Percentiles rank a stretch among this genome's conserved stretches.
Evolutionary conservation across 2,888 invertebrate species (phyloP).

Genomic region (Drosophila nigritarsus): DNA sequence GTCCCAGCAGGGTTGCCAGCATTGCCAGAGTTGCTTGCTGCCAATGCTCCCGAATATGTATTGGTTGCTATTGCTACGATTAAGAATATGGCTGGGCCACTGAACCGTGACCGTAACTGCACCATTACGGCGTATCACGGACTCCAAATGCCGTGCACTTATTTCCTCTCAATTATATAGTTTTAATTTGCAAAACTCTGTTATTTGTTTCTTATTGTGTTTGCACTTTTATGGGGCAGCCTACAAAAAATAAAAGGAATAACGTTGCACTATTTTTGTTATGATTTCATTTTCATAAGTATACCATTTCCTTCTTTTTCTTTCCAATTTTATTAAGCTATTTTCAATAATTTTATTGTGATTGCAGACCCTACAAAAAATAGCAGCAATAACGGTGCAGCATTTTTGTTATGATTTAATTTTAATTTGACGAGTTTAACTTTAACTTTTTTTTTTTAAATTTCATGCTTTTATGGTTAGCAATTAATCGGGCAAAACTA

Average conservation of each 20-base stretch:
- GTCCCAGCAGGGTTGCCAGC: constrained; percentile 68
- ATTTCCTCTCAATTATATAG: neutral
- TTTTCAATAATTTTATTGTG: neutral
- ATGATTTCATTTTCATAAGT: neutral
- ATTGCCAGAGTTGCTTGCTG: constrained; percentile 52
- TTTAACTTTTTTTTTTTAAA: neutral
- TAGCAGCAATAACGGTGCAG: neutral
- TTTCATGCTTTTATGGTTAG: neutral
- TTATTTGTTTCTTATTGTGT: neutral
- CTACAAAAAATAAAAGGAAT: constrained; percentile 1
- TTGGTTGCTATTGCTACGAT: constrained; percentile 23
- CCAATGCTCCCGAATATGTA: constrained; percentile 40
- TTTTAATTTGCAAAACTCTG: neutral
- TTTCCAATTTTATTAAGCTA: neutral
- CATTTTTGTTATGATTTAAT: neutral
- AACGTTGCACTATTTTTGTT: neutral
- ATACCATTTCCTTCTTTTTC: neutral
- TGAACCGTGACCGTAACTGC: constrained; percentile 38
- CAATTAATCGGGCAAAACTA: neutral
- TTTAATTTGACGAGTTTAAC: neutral
- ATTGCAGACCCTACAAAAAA: neutral
- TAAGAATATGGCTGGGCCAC: constrained; percentile 38
- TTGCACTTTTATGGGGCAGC: constrained; percentile 3
- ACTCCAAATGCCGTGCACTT: constrained; percentile 22
- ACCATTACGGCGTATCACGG: constrained; percentile 49